Conservation (phyloP, 2,797 vertebrate species). For the Hydrolagus colliei region DNA sequence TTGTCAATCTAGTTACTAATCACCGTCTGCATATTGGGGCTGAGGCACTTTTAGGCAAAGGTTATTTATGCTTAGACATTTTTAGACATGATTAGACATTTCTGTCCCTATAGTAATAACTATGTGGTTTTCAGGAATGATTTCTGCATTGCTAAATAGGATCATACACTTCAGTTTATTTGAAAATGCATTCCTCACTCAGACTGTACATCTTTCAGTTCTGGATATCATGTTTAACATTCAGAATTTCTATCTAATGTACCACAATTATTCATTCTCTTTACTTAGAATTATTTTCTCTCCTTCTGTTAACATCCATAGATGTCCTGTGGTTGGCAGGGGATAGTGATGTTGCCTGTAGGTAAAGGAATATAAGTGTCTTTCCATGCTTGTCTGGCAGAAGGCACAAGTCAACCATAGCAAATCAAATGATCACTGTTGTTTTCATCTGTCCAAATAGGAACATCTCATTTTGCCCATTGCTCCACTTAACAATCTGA, state of each 20-base stretch:
- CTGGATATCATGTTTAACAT: background rate
- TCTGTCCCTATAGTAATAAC: background rate
- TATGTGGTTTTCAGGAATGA: background rate
- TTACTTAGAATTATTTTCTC: background rate
- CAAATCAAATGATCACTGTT: background rate
- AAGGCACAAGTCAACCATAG: background rate
- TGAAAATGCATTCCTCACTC: too few species aligned
- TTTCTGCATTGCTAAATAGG: background rate
- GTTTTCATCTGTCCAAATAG: background rate
- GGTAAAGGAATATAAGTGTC: background rate
- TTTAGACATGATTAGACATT: background rate
- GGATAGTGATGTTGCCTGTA: background rate
- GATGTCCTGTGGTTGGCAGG: background rate
- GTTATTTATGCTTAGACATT: too few species aligned
- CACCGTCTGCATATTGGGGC: background rate
- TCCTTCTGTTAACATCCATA: background rate
- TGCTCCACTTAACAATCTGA: background rate
- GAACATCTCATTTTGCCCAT: background rate
- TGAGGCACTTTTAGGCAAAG: background rate
- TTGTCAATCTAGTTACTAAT: slow-evolving; percentile 12
- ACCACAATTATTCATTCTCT: background rate
- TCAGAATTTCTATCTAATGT: too few species aligned
- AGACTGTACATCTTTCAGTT: background rate
- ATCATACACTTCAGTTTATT: background rate
- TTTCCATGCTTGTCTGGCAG: too few species aligned